A percentile compares a stretch with the other conserved stretches of the same genome.
Evolutionary conservation across 2,113 vertebrate genomes (phyloP).

Genomic region (Silurus glanis): DNA sequence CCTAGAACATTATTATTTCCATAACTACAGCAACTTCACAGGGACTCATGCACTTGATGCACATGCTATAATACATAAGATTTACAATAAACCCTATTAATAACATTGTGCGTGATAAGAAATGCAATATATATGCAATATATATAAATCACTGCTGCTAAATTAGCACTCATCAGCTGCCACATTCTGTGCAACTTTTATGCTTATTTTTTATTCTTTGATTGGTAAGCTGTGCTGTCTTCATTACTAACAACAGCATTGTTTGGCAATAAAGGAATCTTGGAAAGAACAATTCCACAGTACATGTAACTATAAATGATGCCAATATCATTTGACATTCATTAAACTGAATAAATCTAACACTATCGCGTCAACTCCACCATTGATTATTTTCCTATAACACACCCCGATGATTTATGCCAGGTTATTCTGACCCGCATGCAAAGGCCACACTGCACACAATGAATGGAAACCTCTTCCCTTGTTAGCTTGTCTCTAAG

Average conservation of each 20-base stretch:
- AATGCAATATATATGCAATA: not conserved
- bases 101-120: not conserved
- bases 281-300: not conserved
- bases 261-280: not conserved
- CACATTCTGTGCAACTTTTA: not conserved
- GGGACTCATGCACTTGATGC: not conserved
- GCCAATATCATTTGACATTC: not conserved
- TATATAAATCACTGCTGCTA: not conserved
- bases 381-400: not conserved
- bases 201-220: not conserved
- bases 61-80: not conserved
- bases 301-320: not conserved
- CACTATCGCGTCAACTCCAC: too few relatives aligned
- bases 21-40: not conserved
- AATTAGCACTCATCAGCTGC: not conserved
- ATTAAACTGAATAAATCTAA: not conserved
- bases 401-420: conserved; percentile 1
- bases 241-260: not conserved
- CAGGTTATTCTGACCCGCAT: conserved; percentile 15
- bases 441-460: not conserved
- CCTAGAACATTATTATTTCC: not conserved
- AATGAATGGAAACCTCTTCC: not conserved
- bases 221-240: not conserved
- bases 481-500: not conserved
- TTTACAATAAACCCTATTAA: not conserved